These are phyloP conservation scores for Rhynchophorus ferrugineus DNA, from an alignment of 1,140 invertebrate species.

Conservation along the genomic window DNA sequence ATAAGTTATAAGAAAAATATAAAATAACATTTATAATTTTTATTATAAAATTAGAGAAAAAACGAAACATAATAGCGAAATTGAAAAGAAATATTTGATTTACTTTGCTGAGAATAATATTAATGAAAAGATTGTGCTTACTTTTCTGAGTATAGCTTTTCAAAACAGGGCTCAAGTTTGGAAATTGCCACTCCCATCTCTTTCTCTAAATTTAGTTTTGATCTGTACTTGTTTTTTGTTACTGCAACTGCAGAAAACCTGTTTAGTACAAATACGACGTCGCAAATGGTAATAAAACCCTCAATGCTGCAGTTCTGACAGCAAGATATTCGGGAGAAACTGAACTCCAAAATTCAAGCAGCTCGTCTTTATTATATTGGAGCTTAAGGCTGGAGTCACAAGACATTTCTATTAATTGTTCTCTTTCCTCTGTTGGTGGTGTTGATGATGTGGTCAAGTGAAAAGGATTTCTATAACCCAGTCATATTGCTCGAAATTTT, in stretches of 20 bases:
- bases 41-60: no score
- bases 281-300: constrained; percentile 27
- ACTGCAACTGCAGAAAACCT: constrained; percentile 33
- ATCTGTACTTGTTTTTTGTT: constrained; percentile 32
- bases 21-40: no score
- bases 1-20: no score
- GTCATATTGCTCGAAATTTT: constrained; percentile 25
- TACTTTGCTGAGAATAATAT: no score
- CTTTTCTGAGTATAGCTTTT: no score
- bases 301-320: constrained; percentile 19
- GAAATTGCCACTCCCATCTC: constrained; percentile 35
- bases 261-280: constrained; percentile 33
- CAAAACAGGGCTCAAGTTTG: constrained; percentile 19
- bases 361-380: constrained; percentile 16
- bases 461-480: constrained; percentile 31
- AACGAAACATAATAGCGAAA: no score
- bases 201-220: constrained; percentile 31
- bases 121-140: no score
- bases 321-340: constrained; percentile 5
- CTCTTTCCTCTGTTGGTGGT: constrained; percentile 26
- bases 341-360: constrained; percentile 14
- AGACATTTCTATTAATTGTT: constrained; percentile 28
- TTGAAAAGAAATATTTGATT: no score
- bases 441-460: constrained; percentile 22
- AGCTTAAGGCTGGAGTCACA: constrained; percentile 27